Conservation (phyloP, 2,888 invertebrate species). For the Scrobipalpa costella region DNA sequence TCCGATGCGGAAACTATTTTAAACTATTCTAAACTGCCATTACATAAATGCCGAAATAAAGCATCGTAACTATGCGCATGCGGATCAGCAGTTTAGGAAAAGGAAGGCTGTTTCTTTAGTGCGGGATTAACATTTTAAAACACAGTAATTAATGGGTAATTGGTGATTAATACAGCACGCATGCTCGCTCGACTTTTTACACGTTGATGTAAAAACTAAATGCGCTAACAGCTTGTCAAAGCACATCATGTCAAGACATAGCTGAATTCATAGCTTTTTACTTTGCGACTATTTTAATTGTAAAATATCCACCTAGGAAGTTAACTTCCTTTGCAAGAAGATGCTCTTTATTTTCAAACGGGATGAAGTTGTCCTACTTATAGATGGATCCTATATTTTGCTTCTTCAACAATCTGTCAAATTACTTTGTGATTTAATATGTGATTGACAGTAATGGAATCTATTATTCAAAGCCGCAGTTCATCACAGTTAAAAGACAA, state of each 20-base stretch:
- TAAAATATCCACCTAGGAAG: background rate
- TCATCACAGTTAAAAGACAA: too few relatives aligned
- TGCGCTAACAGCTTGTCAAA: background rate
- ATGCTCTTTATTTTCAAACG: too few relatives aligned
- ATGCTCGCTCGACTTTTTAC: background rate
- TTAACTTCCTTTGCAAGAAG: too few relatives aligned
- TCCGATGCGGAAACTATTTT: background rate
- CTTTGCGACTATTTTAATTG: background rate
- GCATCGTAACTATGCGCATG: background rate
- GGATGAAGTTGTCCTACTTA: too few relatives aligned
- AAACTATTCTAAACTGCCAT: background rate
- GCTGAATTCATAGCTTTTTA: background rate
- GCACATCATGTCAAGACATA: background rate
- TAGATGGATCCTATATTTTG: too few relatives aligned
- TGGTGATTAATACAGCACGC: constrained; percentile 7
- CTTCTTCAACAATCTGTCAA: too few relatives aligned
- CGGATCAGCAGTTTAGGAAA: constrained; percentile 10
- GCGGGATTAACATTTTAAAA: constrained; percentile 10
- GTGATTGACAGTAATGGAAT: too few relatives aligned
- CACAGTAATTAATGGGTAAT: background rate
- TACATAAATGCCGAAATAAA: background rate
- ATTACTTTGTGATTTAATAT: too few relatives aligned
- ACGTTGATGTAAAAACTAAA: background rate
- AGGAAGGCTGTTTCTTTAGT: constrained; percentile 9
- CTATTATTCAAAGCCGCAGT: too few relatives aligned